Conservation (phyloP, 1,140 invertebrate genomes). For the Drosophila teissieri region DNA sequence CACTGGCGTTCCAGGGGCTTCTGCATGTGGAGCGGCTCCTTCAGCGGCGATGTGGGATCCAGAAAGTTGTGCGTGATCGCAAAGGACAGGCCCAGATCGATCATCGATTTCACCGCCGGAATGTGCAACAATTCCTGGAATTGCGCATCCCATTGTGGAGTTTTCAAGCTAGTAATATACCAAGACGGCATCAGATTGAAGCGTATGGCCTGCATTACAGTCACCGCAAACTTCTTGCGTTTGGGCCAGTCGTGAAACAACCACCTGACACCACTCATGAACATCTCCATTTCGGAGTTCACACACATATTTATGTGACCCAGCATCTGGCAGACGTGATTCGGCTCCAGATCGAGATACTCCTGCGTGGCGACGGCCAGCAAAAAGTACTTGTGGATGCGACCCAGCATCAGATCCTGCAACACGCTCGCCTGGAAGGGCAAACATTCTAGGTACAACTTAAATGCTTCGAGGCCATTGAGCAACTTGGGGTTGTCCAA, state of each 20-base stretch:
- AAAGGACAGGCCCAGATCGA: constrained; percentile 90
- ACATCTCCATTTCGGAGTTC: constrained; percentile 87
- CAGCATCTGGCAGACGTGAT: constrained; percentile 88
- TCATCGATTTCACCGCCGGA: constrained; percentile 86
- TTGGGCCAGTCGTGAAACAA: constrained; percentile 88
- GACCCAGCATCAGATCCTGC: constrained; percentile 88
- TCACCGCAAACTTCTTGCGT: constrained; percentile 86
- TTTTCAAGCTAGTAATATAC: constrained; percentile 88
- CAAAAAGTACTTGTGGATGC: constrained; percentile 90
- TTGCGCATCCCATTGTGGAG: constrained; percentile 86
- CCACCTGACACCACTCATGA: constrained; percentile 91
- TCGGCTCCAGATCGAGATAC: constrained; percentile 87
- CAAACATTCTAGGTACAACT: constrained; percentile 88
- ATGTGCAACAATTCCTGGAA: constrained; percentile 88
- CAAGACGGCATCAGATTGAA: constrained; percentile 90
- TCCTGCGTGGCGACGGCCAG: constrained; percentile 89
- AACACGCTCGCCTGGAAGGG: constrained; percentile 53
- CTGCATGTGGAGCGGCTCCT: constrained; percentile 4
- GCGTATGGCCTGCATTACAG: constrained; percentile 88
- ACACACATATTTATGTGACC: constrained; percentile 89
- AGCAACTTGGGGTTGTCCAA: constrained; percentile 89
- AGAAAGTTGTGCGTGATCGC: constrained; percentile 57
- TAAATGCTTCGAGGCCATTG: constrained; percentile 89
- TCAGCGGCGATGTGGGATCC: background rate
- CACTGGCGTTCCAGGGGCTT: constrained; percentile 86